Percentiles rank a stretch among this genome's conserved stretches.
Conservation (phyloP, 2,113 vertebrate genomes). For the Haliaeetus leucogaster region DNA sequence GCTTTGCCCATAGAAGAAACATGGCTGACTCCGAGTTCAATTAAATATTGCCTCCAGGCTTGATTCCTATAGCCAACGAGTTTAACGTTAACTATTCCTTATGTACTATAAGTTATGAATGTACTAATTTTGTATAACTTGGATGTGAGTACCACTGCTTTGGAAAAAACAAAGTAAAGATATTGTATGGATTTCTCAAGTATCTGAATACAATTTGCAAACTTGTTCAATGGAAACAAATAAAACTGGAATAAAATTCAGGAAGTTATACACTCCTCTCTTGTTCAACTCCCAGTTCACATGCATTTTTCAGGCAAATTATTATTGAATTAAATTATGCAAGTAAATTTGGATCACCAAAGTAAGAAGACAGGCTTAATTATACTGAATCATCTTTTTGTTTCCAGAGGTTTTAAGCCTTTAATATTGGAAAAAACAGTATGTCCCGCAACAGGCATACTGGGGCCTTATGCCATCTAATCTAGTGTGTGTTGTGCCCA, state of each 20-base stretch:
- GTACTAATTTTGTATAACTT: neutral
- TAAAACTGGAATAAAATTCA: neutral
- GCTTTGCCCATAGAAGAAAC: neutral
- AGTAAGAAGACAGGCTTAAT: neutral
- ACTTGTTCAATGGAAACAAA: neutral
- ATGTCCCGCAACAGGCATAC: neutral
- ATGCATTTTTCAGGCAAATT: constrained; percentile 10
- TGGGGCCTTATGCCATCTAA: neutral
- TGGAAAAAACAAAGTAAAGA: constrained; percentile 18
- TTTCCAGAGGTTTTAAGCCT: neutral
- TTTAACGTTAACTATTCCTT: neutral
- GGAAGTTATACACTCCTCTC: neutral
- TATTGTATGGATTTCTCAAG: neutral
- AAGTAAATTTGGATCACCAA: neutral
- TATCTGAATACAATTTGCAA: neutral
- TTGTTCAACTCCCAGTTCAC: neutral
- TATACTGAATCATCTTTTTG: neutral
- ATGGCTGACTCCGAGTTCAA: neutral
- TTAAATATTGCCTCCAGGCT: constrained; percentile 27
- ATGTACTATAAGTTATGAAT: neutral
- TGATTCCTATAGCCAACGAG: neutral
- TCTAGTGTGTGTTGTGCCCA: neutral
- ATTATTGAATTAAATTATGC: neutral
- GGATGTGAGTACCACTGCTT: neutral
- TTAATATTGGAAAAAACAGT: neutral